Percentiles rank a stretch among this genome's conserved stretches.
Evolutionary conservation across 2,888 invertebrate genomes (phyloP).

Genomic region (Ceriagrion tenellum): DNA sequence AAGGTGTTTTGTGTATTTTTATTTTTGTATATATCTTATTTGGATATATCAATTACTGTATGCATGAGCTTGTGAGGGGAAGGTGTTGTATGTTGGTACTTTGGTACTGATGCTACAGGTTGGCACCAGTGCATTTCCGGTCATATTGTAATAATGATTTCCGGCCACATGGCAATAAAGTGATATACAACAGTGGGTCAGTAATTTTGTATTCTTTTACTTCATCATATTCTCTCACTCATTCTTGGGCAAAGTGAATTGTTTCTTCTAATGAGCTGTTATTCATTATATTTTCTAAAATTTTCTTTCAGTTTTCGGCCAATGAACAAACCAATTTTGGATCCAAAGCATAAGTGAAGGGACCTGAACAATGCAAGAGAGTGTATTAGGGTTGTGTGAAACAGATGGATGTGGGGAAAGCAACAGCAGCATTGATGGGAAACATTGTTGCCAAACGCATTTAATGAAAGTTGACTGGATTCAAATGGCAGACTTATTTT

Average conservation of each 20-base stretch:
- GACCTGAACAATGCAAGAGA: conserved; percentile 12
- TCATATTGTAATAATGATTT: no score
- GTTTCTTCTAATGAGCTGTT: background rate
- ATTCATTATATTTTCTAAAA: background rate
- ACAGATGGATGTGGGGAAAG: background rate
- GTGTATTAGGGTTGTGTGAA: conserved; percentile 10
- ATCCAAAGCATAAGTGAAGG: conserved; percentile 59
- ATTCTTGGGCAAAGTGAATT: background rate
- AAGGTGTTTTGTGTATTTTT: no score
- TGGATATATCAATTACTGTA: no score
- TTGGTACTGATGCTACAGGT: no score
- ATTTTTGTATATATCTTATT: no score
- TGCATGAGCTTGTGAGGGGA: no score
- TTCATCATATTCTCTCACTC: no score
- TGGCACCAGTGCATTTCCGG: no score
- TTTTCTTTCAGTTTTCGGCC: conserved; percentile 64
- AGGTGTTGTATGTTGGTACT: no score
- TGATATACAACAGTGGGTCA: no score
- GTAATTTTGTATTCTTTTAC: no score
- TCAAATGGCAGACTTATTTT: background rate
- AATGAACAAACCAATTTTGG: conserved; percentile 65
- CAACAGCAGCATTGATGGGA: background rate
- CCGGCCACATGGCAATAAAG: no score
- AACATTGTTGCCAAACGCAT: conserved; percentile 10
- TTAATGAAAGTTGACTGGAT: background rate